A percentile compares a stretch with the other conserved stretches of the same genome.
Evolutionary conservation across 1,140 invertebrate genomes (phyloP).

Genomic region (Cherax quadricarinatus): DNA sequence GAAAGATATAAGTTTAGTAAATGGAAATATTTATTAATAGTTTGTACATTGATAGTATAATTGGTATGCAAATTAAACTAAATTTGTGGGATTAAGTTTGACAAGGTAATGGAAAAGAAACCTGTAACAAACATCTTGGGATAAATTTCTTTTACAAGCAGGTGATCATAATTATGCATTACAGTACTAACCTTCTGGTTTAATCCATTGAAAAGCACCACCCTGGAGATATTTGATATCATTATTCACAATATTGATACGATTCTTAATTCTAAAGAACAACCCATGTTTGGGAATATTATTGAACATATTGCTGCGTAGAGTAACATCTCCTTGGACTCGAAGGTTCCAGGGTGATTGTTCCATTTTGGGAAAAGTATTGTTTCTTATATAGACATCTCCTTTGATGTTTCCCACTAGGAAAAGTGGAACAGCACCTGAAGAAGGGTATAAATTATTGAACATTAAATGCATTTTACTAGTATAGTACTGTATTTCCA

Average conservation of each 20-base stretch:
- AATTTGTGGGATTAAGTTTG: too few relatives aligned
- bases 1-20: too few relatives aligned
- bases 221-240: constrained; percentile 3
- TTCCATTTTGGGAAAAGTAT: constrained; percentile 30
- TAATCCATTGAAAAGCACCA: constrained; percentile 32
- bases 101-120: too few relatives aligned
- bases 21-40: too few relatives aligned
- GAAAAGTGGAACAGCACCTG: constrained; percentile 28
- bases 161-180: not conserved
- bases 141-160: too few relatives aligned
- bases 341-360: constrained; percentile 32
- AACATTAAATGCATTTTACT: too few relatives aligned
- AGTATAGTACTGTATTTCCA: too few relatives aligned
- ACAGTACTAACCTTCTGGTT: constrained; percentile 17
- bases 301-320: constrained; percentile 43
- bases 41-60: too few relatives aligned
- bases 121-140: too few relatives aligned
- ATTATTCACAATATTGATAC: constrained; percentile 34
- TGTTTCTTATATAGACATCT: constrained; percentile 51
- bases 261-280: not conserved
- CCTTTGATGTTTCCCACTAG: constrained; percentile 11
- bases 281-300: constrained; percentile 39
- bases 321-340: constrained; percentile 13
- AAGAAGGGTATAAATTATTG: not conserved
- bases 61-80: too few relatives aligned